Evolutionary conservation across 2,797 vertebrate genomes (phyloP).

Genomic region (Eutrigla gurnardus): DNA sequence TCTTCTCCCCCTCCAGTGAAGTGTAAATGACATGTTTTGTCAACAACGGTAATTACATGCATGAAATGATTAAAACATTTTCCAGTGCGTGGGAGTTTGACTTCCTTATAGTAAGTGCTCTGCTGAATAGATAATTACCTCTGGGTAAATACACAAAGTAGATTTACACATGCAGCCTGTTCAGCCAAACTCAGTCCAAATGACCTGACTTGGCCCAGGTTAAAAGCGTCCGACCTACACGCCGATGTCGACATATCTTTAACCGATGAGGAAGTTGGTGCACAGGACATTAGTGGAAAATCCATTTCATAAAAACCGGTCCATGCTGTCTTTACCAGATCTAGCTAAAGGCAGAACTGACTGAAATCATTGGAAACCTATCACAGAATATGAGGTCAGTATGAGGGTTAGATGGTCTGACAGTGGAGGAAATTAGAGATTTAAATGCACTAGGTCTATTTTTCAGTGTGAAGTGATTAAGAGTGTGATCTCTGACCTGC

Average conservation of each 20-base stretch:
- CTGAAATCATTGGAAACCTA: not conserved
- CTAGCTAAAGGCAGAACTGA: not conserved
- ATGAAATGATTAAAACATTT: conserved; percentile 25
- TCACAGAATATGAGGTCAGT: conserved; percentile 20
- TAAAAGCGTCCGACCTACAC: not conserved
- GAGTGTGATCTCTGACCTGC: conserved; percentile 87
- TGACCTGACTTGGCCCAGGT: not conserved
- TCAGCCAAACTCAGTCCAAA: conserved; percentile 9
- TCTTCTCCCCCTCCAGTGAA: not conserved
- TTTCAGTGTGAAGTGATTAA: conserved; percentile 10
- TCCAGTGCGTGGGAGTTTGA: conserved; percentile 3
- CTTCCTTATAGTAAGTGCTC: conserved; percentile 20
- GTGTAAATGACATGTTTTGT: conserved; percentile 7
- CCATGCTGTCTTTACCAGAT: not conserved
- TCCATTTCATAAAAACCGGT: not conserved
- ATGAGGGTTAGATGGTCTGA: conserved; percentile 18
- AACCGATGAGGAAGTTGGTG: not conserved
- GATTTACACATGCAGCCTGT: conserved; percentile 30
- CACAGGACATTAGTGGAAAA: conserved; percentile 1
- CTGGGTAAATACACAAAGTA: not conserved
- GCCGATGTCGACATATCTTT: not conserved
- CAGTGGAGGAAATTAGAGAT: conserved; percentile 15
- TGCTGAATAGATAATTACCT: conserved; percentile 19
- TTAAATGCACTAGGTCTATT: conserved; percentile 1
- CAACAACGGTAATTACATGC: not conserved